These are phyloP conservation scores for rat (Rattus norvegicus) DNA, from an alignment of 2,113 vertebrate species.

Conservation along the genomic window DNA sequence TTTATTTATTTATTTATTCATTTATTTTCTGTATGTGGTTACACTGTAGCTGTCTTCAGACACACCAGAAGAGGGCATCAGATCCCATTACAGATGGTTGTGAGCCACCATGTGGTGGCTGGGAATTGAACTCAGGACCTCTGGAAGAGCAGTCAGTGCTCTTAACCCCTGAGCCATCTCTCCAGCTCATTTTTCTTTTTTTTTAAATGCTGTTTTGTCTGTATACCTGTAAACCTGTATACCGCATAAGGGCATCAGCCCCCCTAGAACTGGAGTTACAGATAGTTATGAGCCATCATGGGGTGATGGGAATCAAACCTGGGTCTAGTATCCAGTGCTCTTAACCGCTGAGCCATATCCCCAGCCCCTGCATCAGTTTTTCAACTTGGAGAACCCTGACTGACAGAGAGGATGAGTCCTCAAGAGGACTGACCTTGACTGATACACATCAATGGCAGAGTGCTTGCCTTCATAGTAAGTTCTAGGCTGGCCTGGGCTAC, in stretches of 20 bases:
- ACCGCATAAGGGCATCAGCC: not conserved
- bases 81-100: no score
- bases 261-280: not conserved
- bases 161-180: no score
- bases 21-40: no score
- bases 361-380: not conserved
- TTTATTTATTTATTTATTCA: no score
- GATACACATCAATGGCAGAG: not conserved
- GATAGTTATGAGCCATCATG: not conserved
- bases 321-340: not conserved
- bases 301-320: not conserved
- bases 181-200: not conserved
- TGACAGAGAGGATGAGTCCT: not conserved
- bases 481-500: not conserved
- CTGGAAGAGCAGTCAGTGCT: no score
- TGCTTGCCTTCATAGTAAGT: not conserved
- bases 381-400: not conserved
- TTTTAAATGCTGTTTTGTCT: not conserved
- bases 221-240: not conserved
- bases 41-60: no score
- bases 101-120: no score
- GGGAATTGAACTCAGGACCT: no score
- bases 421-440: not conserved
- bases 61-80: no score
- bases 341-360: not conserved